Percentiles rank a stretch among this genome's conserved stretches.
Evolutionary conservation across 2,888 invertebrate genomes (phyloP).

Genomic region (Agrochola lychnidis): DNA sequence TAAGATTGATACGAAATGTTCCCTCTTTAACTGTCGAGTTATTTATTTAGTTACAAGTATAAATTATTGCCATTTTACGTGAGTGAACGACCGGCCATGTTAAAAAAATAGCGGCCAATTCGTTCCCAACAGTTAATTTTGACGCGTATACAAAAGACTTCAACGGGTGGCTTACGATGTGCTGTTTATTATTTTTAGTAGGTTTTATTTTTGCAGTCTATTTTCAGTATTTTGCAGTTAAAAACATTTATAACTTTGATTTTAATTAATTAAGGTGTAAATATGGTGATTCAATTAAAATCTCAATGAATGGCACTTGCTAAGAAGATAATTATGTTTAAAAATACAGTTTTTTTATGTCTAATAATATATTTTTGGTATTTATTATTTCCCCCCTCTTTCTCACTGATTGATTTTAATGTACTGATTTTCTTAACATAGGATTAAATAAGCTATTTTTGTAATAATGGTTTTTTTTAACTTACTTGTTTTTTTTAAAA

Average conservation of each 20-base stretch:
- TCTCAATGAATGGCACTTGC: background rate
- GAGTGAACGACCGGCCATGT: slow-evolving; percentile 72
- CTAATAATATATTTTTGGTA: background rate
- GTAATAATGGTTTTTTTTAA: background rate
- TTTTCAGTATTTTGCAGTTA: slow-evolving; percentile 4
- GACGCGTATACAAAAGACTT: slow-evolving; percentile 83
- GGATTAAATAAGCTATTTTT: background rate
- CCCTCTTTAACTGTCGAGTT: slow-evolving; percentile 74
- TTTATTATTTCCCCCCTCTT: background rate
- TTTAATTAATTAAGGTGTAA: background rate
- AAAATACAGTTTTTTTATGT: background rate
- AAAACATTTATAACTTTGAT: background rate
- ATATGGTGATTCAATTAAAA: background rate
- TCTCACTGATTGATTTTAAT: background rate
- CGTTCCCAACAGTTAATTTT: slow-evolving; percentile 70
- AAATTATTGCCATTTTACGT: slow-evolving; percentile 73
- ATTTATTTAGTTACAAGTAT: slow-evolving; percentile 73
- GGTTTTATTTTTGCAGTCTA: slow-evolving; percentile 27
- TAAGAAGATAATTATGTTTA: background rate
- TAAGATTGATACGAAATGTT: slow-evolving; percentile 87
- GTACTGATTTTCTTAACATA: background rate
- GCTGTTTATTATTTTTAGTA: slow-evolving; percentile 45
- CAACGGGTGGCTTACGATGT: slow-evolving; percentile 76
- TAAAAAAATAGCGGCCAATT: slow-evolving; percentile 67
- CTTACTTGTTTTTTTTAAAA: background rate